A percentile compares a stretch with the other conserved stretches of the same genome.
phyloP scores from a whole-genome alignment of 2,888 invertebrate species.

The Lithosia quadra region DNA sequence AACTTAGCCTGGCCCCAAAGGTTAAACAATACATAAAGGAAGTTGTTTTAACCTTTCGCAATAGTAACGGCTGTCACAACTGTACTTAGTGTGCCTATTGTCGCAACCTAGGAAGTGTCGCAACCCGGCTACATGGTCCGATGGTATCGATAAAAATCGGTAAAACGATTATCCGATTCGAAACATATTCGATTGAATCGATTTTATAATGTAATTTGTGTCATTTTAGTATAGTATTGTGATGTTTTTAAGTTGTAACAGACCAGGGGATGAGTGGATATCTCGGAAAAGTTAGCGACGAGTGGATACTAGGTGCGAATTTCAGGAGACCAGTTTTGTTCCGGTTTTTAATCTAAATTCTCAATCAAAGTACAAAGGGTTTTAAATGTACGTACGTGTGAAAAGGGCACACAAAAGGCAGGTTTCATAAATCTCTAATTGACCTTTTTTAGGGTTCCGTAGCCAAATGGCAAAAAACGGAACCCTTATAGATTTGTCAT shows the following conservation, averaged over 20 bases:
- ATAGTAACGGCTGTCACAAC: slow-evolving; percentile 16
- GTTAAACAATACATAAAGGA: slow-evolving; percentile 19
- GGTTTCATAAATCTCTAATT: neutral
- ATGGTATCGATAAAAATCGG: slow-evolving; percentile 24
- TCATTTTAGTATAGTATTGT: neutral
- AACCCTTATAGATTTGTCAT: too few species aligned
- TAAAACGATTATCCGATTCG: slow-evolving; percentile 19
- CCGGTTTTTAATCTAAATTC: too few species aligned
- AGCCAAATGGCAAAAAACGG: too few species aligned
- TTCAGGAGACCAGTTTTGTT: too few species aligned
- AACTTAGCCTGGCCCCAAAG: too few species aligned
- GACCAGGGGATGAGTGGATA: too few species aligned
- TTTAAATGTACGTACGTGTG: too few species aligned
- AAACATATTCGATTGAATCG: slow-evolving; percentile 12
- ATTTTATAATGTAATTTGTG: slow-evolving; percentile 9
- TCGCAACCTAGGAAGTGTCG: slow-evolving; percentile 46
- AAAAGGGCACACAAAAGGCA: too few species aligned
- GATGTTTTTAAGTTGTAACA: too few species aligned
- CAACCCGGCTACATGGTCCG: slow-evolving; percentile 31
- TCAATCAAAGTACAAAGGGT: too few species aligned
- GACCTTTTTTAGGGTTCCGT: neutral
- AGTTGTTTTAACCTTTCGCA: slow-evolving; percentile 24
- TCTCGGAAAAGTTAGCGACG: too few species aligned
- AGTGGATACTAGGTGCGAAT: too few species aligned
- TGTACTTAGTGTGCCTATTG: slow-evolving; percentile 23